Evolutionary conservation across 2,888 invertebrate genomes (phyloP).

Genomic region (Ochropacha duplaris): DNA sequence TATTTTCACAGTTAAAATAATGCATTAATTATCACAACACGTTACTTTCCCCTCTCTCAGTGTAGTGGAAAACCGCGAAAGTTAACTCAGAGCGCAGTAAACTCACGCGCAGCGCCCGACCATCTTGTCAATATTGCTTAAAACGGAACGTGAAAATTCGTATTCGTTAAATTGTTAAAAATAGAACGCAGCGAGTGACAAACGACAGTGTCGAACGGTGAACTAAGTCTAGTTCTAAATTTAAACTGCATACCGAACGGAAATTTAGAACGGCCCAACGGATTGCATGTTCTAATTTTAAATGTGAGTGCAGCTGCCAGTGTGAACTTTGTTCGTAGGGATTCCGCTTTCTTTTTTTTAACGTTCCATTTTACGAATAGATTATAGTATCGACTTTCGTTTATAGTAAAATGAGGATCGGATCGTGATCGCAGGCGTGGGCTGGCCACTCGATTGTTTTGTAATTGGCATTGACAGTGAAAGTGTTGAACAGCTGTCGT

Average conservation of each 20-base stretch:
- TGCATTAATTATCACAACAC: constrained; percentile 67
- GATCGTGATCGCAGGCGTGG: constrained; percentile 50
- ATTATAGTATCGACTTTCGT: constrained; percentile 23
- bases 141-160: constrained; percentile 42
- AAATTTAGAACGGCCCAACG: constrained; percentile 78
- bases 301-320: constrained; percentile 74
- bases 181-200: constrained; percentile 71
- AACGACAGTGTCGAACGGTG: constrained; percentile 76
- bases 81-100: constrained; percentile 54
- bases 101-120: constrained; percentile 47
- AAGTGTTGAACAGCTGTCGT: constrained; percentile 52
- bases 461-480: constrained; percentile 68
- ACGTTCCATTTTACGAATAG: constrained; percentile 15
- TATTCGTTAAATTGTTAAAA: constrained; percentile 46
- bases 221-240: constrained; percentile 77
- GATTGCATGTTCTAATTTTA: constrained; percentile 76
- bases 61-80: constrained; percentile 74
- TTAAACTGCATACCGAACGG: constrained; percentile 75
- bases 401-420: constrained; percentile 25
- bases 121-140: constrained; percentile 34
- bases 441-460: constrained; percentile 44
- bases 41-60: constrained; percentile 74
- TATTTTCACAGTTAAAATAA: constrained; percentile 60
- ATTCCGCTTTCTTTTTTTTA: constrained; percentile 55
- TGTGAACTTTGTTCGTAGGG: constrained; percentile 73